Percentiles rank a stretch among this genome's conserved stretches.
phyloP scores from a whole-genome alignment of 2,797 vertebrate species.

The Vireo griseus region DNA sequence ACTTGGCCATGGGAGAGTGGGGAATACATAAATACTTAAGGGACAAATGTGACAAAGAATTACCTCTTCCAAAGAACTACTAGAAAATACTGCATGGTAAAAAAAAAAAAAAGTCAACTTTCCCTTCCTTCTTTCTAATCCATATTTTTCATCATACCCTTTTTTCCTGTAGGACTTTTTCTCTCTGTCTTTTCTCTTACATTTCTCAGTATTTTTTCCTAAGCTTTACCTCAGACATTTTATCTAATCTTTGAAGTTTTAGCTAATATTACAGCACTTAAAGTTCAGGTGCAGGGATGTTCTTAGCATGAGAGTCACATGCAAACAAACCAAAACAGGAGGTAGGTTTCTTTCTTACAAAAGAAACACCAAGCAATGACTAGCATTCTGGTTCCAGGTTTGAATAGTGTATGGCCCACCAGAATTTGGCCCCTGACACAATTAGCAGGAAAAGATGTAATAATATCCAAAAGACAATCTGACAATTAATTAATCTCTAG shows the following conservation, averaged over 20 bases:
- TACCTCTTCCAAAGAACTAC: not conserved
- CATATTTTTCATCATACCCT: not conserved
- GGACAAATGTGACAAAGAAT: not conserved
- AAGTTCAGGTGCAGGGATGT: not conserved
- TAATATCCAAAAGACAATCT: constrained; percentile 28
- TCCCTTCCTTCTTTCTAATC: not conserved
- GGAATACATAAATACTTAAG: not conserved
- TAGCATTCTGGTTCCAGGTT: not conserved
- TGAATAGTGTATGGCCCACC: not conserved
- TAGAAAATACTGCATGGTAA: not conserved
- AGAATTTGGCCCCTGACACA: not conserved
- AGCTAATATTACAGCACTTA: not conserved
- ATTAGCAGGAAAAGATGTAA: not conserved
- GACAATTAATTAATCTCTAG: constrained; percentile 12
- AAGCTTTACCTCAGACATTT: not conserved
- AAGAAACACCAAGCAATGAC: not conserved
- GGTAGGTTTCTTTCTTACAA: not conserved
- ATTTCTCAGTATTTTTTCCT: not conserved
- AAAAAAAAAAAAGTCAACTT: not conserved
- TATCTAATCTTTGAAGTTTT: not conserved
- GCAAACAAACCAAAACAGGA: not conserved
- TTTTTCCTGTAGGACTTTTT: not conserved
- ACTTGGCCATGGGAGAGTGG: not conserved
- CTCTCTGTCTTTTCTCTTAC: not conserved
- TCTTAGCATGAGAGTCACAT: not conserved